Base-by-base conservation (phyloP, 37 sponge, comb jelly and placozoan species). In the Geodia barretti region DNA sequence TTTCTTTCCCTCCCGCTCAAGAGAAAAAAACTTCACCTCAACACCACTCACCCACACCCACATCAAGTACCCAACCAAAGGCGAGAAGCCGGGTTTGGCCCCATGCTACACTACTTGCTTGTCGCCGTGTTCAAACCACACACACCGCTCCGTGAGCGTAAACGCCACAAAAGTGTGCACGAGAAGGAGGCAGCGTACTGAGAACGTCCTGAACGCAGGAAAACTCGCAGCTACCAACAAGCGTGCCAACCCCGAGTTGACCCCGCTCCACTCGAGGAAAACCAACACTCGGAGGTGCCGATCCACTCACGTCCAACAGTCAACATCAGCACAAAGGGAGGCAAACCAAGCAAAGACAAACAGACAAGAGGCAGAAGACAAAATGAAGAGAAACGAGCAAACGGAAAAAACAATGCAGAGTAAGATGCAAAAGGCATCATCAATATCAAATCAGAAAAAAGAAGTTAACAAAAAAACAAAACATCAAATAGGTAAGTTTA, bases 11-110 rank as follows among this genome's bases (percentile, higher is more conserved):
- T 94, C 93, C 72, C 99, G 96, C 76, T 93, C n/a, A n/a, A n/a
- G n/a, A n/a, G n/a, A n/a, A n/a, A n/a, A n/a, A n/a, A n/a, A n/a
- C n/a, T n/a, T n/a, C n/a, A n/a, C n/a, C n/a, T n/a, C n/a, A n/a
- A n/a, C n/a, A n/a, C n/a, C n/a, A n/a, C n/a, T n/a, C n/a, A n/a
- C 96, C 42, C 95, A 96, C 8, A 95, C 99, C 7, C 99, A 98
- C 92, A 98, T 98, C 36, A 72, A 96, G 14, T 96, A 96, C 8
- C 99, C 95, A 87, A 98, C 99, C 0, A n/a, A n/a, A n/a, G 99
- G 99, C 11, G 99, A 98, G 66, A 98, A 98, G 83, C 99, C 99
- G 1, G n/a, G n/a, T n/a, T n/a, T n/a, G n/a, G n/a, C n/a, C n/a
- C n/a, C n/a, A n/a, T n/a, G n/a, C n/a, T n/a, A n/a, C n/a, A n/a